A percentile compares a stretch with the other conserved stretches of the same genome.
phyloP scores from a whole-genome alignment of 2,113 vertebrate genomes.

The Rhea americana region DNA sequence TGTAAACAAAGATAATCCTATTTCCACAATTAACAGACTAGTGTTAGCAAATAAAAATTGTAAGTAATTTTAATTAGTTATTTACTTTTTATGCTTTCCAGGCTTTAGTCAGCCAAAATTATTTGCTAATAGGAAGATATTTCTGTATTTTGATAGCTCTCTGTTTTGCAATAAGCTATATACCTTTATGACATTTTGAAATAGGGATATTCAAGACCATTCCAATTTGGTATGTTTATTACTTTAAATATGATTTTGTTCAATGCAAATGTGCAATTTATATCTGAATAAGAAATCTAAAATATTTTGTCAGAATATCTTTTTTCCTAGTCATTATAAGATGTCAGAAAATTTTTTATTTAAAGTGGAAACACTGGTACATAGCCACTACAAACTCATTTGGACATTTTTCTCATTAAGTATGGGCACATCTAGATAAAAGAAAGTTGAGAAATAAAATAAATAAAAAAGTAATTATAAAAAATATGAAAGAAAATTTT shows the following conservation, averaged over 20 bases:
- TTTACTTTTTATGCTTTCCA: not conserved
- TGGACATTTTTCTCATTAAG: not conserved
- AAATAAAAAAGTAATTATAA: not conserved
- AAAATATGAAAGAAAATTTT: not conserved
- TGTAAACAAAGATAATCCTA: fast-evolving
- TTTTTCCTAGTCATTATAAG: not conserved
- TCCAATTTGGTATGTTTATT: not conserved
- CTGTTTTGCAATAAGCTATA: not conserved
- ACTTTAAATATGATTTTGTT: not conserved
- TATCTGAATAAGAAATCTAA: not conserved
- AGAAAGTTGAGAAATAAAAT: not conserved
- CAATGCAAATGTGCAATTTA: not conserved
- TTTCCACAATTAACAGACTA: not conserved
- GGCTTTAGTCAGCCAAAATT: not conserved
- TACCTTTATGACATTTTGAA: not conserved
- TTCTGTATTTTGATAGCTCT: not conserved
- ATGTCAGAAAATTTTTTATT: not conserved
- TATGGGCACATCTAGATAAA: not conserved
- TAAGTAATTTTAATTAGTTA: not conserved
- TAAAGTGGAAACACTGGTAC: not conserved
- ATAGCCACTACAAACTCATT: not conserved
- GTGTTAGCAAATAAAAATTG: not conserved
- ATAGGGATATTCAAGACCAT: not conserved
- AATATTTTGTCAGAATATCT: not conserved
- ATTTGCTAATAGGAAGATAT: not conserved